Conservation (phyloP, 2,888 invertebrate species). For the Microctonus aethiopoides region DNA sequence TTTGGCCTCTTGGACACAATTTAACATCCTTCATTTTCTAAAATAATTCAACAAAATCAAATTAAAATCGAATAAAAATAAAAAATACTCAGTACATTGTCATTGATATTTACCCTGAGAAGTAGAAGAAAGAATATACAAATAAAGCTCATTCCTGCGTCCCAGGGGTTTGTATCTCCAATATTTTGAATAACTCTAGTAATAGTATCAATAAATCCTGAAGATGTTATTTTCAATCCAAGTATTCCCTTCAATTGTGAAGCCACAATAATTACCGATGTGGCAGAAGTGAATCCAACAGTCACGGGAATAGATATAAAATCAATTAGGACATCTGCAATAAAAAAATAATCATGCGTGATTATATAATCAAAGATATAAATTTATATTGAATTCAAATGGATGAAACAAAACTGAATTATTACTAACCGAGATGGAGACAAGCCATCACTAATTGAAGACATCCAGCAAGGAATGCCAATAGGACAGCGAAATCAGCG, state of each 20-base stretch:
- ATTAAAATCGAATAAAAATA: conserved; percentile 28
- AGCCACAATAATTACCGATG: conserved; percentile 88
- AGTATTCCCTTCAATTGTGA: conserved; percentile 84
- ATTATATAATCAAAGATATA: background rate
- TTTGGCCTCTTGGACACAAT: conserved; percentile 57
- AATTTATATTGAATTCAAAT: background rate
- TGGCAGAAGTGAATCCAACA: conserved; percentile 90
- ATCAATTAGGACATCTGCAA: conserved; percentile 84
- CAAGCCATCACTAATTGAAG: conserved; percentile 86
- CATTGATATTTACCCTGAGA: conserved; percentile 76
- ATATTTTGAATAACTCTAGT: conserved; percentile 78
- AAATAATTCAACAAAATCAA: conserved; percentile 43
- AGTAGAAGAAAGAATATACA: conserved; percentile 81
- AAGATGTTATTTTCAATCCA: conserved; percentile 79
- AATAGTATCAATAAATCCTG: conserved; percentile 81
- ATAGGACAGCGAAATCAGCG: conserved; percentile 82
- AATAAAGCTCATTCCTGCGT: conserved; percentile 77
- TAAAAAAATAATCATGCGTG: conserved; percentile 7
- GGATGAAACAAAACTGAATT: background rate
- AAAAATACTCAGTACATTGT: conserved; percentile 21
- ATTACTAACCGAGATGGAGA: conserved; percentile 78
- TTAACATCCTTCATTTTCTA: conserved; percentile 82
- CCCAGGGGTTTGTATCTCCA: conserved; percentile 75
- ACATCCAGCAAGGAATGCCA: conserved; percentile 85
- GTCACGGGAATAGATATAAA: conserved; percentile 92